Conservation (phyloP, 2,888 invertebrate species). For the Drosophila atripex region DNA sequence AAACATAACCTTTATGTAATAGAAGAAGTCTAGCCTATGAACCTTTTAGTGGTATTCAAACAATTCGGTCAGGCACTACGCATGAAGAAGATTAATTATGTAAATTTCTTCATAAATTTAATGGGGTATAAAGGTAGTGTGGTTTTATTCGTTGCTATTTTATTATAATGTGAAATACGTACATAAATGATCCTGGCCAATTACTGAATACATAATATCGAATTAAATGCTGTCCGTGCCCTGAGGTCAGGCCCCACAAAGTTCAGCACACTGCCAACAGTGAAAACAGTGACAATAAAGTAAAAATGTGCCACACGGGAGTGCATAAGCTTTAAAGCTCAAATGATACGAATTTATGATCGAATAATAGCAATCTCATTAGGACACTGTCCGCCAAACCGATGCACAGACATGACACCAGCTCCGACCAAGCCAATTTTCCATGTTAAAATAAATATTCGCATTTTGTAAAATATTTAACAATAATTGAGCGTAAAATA, state of each 20-base stretch:
- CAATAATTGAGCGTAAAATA: constrained; percentile 83
- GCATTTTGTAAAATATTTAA: constrained; percentile 82
- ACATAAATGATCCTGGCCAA: constrained; percentile 59
- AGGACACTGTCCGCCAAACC: constrained; percentile 58
- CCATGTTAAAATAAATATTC: constrained; percentile 65
- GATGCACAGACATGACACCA: constrained; percentile 63
- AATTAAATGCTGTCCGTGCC: constrained; percentile 63
- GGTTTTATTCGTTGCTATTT: constrained; percentile 45
- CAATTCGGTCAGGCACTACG: neutral
- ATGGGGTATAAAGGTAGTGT: neutral
- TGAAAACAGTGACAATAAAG: constrained; percentile 24
- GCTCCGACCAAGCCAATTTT: constrained; percentile 54
- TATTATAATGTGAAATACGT: constrained; percentile 63
- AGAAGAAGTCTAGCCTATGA: too few species aligned
- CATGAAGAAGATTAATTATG: neutral
- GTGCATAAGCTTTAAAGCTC: constrained; percentile 75
- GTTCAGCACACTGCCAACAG: constrained; percentile 24
- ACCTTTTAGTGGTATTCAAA: neutral
- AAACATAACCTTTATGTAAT: too few species aligned
- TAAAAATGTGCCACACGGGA: constrained; percentile 53
- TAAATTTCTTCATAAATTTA: neutral
- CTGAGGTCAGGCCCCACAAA: constrained; percentile 20
- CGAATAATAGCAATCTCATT: constrained; percentile 83
- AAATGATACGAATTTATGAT: constrained; percentile 82
- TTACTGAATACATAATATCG: constrained; percentile 75